Conservation (phyloP, 2,797 vertebrate genomes). For the Masticophis lateralis region DNA sequence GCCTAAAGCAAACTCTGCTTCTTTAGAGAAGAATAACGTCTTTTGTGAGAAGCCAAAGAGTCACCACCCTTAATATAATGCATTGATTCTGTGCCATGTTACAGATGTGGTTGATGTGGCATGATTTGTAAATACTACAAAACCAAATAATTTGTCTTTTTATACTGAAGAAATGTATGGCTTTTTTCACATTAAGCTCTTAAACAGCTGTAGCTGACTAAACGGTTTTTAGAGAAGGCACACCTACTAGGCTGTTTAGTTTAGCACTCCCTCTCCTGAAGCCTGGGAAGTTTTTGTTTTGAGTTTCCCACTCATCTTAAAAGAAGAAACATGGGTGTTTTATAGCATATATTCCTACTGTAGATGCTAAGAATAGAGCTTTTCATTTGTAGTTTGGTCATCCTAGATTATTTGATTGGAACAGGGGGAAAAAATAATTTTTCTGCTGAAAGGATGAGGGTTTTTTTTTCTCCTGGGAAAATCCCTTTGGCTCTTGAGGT, state of each 20-base stretch:
- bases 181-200: neutral
- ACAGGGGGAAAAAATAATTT: neutral
- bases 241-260: neutral
- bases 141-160: neutral
- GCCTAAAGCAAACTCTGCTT: neutral
- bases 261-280: neutral
- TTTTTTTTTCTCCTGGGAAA: neutral
- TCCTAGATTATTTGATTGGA: neutral
- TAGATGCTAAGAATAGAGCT: neutral
- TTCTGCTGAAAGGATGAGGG: neutral
- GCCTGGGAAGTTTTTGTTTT: neutral
- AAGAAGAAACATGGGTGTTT: neutral
- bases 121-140: neutral
- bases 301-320: neutral
- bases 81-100: neutral
- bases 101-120: neutral
- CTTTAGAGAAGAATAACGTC: neutral
- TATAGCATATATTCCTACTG: neutral
- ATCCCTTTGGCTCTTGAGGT: neutral
- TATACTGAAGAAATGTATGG: neutral
- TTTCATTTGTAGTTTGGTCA: neutral
- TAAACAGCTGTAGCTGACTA: neutral
- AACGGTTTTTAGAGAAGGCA: neutral
- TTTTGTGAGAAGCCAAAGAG: neutral
- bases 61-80: neutral